These are phyloP conservation scores for Polydrusus tereticollis DNA, from an alignment of 2,888 invertebrate genomes.

Conservation along the genomic window DNA sequence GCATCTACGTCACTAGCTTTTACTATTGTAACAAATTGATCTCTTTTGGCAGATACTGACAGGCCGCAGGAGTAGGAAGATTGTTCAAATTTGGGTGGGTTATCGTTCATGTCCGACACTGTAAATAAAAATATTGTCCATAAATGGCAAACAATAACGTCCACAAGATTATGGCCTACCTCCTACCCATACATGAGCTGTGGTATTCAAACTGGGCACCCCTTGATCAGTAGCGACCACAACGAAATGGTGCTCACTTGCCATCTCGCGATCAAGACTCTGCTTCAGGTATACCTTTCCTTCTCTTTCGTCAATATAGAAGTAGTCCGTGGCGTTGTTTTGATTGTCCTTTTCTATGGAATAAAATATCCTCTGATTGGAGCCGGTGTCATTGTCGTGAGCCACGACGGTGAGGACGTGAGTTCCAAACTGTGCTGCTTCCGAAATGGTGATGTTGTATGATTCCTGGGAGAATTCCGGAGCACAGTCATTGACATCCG, in stretches of 20 bases:
- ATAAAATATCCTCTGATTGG: constrained; percentile 68
- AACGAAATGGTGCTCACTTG: constrained; percentile 80
- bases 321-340: constrained; percentile 75
- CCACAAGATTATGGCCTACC: constrained; percentile 68
- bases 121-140: constrained; percentile 50
- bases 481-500: constrained; percentile 92
- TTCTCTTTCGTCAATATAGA: constrained; percentile 81
- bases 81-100: constrained; percentile 88
- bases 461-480: constrained; percentile 84
- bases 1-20: constrained; percentile 90
- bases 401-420: constrained; percentile 80
- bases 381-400: constrained; percentile 82
- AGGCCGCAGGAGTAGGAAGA: constrained; percentile 82
- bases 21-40: constrained; percentile 89
- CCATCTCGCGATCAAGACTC: constrained; percentile 84
- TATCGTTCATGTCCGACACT: constrained; percentile 93
- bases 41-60: constrained; percentile 85
- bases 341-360: constrained; percentile 75
- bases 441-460: constrained; percentile 85
- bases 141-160: background rate
- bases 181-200: constrained; percentile 86
- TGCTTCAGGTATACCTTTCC: constrained; percentile 85
- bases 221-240: constrained; percentile 88
- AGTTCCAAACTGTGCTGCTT: constrained; percentile 84
- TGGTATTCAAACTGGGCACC: constrained; percentile 83